Percentiles rank a stretch among this genome's conserved stretches.
Evolutionary conservation across 2,113 vertebrate species (phyloP).

Genomic region (Rafetus swinhoei): DNA sequence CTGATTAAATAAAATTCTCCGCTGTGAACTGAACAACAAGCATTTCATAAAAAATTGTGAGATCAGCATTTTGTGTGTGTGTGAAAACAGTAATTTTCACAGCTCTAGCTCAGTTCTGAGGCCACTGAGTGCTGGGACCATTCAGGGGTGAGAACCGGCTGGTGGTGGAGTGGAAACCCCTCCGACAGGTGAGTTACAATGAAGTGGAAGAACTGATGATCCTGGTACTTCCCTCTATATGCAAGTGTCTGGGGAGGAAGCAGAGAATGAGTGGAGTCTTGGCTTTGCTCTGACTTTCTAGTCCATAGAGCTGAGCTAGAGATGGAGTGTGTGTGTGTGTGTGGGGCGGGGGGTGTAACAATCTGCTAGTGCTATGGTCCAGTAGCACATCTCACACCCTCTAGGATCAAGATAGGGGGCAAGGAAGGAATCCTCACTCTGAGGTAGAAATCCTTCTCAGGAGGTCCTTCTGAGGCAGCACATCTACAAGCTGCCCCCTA

Average conservation of each 20-base stretch:
- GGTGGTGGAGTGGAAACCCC: too few relatives aligned
- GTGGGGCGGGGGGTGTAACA: background rate
- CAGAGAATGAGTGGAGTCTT: background rate
- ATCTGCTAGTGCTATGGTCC: background rate
- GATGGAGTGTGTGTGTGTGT: background rate
- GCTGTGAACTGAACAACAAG: conserved; percentile 53
- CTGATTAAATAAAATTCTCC: background rate
- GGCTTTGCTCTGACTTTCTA: background rate
- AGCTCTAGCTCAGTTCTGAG: background rate
- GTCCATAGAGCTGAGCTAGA: background rate
- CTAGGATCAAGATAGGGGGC: background rate
- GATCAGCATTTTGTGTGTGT: background rate
- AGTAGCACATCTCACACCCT: background rate
- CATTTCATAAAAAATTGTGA: background rate
- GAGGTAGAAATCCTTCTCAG: accelerated
- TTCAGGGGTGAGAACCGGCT: background rate
- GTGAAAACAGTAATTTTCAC: background rate
- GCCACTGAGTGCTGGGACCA: background rate
- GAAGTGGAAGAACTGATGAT: background rate
- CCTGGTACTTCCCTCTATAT: background rate
- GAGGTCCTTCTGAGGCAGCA: background rate
- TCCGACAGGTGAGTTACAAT: accelerated
- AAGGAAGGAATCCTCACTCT: accelerated
- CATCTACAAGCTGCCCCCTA: conserved; percentile 30
- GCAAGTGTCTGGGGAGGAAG: background rate